Evolutionary conservation across 2,113 vertebrate species (phyloP).

Genomic region (Alectura lathami): DNA sequence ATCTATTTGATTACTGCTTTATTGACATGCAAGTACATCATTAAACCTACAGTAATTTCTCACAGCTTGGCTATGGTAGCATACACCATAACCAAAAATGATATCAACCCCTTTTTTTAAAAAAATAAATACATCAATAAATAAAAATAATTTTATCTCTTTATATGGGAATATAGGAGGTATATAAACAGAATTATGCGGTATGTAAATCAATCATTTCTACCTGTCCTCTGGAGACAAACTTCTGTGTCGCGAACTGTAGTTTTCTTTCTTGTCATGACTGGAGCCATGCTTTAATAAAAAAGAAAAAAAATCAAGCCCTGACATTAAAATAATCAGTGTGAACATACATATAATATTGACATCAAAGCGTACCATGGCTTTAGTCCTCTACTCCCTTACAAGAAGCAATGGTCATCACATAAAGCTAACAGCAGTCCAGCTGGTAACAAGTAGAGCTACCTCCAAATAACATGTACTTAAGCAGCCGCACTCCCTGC

Average conservation of each 20-base stretch:
- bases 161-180: neutral
- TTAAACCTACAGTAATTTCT: neutral
- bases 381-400: neutral
- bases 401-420: neutral
- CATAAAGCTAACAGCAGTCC: neutral
- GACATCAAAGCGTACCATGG: neutral
- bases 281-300: slow-evolving; percentile 74
- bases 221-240: slow-evolving; percentile 84
- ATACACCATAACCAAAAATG: too few species aligned
- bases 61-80: neutral
- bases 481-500: neutral
- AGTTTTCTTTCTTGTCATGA: slow-evolving; percentile 72
- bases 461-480: neutral
- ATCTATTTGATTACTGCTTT: neutral
- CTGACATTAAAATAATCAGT: neutral
- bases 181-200: neutral
- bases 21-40: neutral
- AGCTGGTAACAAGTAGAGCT: neutral
- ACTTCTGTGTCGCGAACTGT: slow-evolving; percentile 64
- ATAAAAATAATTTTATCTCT: too few species aligned
- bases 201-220: neutral
- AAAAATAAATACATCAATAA: too few species aligned
- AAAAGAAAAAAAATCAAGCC: neutral
- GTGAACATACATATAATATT: neutral
- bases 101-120: too few species aligned